Percentiles rank a stretch among this genome's conserved stretches.
phyloP scores from a whole-genome alignment of 2,113 vertebrate species.

The Psammodynastes pulverulentus region DNA sequence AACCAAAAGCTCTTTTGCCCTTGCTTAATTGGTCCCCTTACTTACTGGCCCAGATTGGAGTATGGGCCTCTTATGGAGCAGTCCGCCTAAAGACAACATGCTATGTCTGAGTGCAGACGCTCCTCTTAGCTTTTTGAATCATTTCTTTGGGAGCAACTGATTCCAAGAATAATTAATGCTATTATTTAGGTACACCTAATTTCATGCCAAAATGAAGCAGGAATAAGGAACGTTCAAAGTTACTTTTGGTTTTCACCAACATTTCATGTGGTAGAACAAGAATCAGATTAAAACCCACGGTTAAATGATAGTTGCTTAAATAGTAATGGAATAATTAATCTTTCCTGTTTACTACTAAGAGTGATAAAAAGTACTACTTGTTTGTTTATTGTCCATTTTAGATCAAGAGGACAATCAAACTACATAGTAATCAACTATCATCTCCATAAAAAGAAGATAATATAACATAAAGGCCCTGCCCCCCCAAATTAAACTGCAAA shows the following conservation, averaged over 20 bases:
- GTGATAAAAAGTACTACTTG: neutral
- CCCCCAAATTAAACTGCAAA: neutral
- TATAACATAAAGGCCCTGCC: neutral
- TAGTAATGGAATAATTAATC: neutral
- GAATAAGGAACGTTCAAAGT: neutral
- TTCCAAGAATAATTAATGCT: neutral
- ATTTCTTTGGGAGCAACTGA: neutral
- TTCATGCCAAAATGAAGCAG: neutral
- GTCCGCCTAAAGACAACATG: neutral
- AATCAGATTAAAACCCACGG: neutral
- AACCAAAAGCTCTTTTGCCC: conserved; percentile 21
- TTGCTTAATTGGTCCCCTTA: conserved; percentile 21
- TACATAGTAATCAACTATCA: neutral
- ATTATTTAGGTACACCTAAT: neutral
- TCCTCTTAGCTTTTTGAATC: neutral
- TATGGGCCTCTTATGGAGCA: neutral
- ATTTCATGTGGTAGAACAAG: neutral
- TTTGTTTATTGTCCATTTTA: neutral
- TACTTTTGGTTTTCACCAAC: neutral
- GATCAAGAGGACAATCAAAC: neutral
- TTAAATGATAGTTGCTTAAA: neutral
- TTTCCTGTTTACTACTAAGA: neutral
- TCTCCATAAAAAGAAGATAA: neutral
- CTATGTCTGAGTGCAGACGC: neutral
- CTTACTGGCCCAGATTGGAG: neutral